phyloP scores from a whole-genome alignment of 2,888 invertebrate genomes.

The Listrodromus nycthemerus region DNA sequence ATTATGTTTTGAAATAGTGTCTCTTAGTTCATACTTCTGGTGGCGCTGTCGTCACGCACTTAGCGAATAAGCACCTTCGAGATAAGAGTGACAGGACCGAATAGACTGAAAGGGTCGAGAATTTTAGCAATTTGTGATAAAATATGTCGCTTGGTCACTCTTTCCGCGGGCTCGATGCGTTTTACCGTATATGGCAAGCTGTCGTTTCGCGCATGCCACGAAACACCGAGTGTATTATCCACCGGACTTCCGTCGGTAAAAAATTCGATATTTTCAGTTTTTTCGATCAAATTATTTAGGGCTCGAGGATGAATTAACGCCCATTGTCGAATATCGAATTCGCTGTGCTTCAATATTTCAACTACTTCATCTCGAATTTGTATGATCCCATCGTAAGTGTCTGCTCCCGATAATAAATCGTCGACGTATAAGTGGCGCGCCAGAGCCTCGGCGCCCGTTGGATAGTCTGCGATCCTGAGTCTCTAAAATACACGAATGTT shows the following conservation, averaged over 20 bases:
- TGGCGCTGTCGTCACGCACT: too few relatives aligned
- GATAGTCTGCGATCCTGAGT: slow-evolving; percentile 34
- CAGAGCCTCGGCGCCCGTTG: slow-evolving; percentile 59
- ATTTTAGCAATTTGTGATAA: slow-evolving; percentile 55
- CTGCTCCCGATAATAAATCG: slow-evolving; percentile 70
- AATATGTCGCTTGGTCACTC: slow-evolving; percentile 39
- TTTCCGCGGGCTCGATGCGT: too few relatives aligned
- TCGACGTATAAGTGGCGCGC: slow-evolving; percentile 74
- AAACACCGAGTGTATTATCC: slow-evolving; percentile 48
- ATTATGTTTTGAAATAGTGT: too few relatives aligned
- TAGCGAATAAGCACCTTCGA: slow-evolving; percentile 66
- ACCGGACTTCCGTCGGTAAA: slow-evolving; percentile 56
- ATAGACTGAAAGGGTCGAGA: slow-evolving; percentile 63
- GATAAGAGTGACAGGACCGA: slow-evolving; percentile 59
- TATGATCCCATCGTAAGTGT: slow-evolving; percentile 15
- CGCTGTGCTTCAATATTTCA: slow-evolving; percentile 39
- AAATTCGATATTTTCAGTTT: too few relatives aligned
- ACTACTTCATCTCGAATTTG: slow-evolving; percentile 23
- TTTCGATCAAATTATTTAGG: background rate
- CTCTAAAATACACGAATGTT: background rate
- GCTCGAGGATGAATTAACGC: background rate
- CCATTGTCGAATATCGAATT: slow-evolving; percentile 23
- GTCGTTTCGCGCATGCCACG: slow-evolving; percentile 60
- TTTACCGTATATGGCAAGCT: slow-evolving; percentile 38
- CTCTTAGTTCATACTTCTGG: too few relatives aligned